Evolutionary conservation across 2,888 invertebrate genomes (phyloP), one percentile per base, ranked within the genome.

Genomic region (Anaspis maculata): DNA sequence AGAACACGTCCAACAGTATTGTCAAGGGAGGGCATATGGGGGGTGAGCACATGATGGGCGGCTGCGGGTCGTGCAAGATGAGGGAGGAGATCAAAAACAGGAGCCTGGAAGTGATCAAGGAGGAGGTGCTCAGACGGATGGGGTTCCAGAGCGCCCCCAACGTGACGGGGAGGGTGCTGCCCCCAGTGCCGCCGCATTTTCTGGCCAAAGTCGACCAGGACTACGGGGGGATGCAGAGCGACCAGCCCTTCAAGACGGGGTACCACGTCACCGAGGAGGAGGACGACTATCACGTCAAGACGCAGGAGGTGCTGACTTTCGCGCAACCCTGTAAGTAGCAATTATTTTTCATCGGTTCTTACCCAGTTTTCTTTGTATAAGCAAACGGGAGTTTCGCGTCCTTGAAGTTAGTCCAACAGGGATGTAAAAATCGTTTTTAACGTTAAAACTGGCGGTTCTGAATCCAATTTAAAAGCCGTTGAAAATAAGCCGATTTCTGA

Each of bases 241-340:
- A 71, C 45, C 61, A 68, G 44, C 67, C 69, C 3, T 3, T n/a
- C 2, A 61, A 51, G 42, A 54, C 54, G 32, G 48, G 66, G 61
- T 59, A 70, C 61, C 60, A 67, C 61, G 62, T 66, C 63, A 59
- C 71, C 64, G 67, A 70, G 63, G 62, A 74, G 61, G 67, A 79
- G 62, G 79, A 80, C 55, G 77, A 79, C 61, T 78, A 73, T 66
- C 74, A 77, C 54, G 75, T 77, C 48, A 73, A 74, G 54, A 77
- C 79, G 40, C 75, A 80, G 60, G 76, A 75, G 56, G 72, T 81
- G 52, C 66, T 80, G 62, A 74, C 76, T 48, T 82, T 82, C 67
- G 78, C 78, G 55, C 79, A 66, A 46, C 59, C 57, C 39, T 62
- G 67, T 67, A 58, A 66, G 66, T 65, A 46, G 7, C 19, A 3